phyloP scores from a whole-genome alignment of 2,797 vertebrate species.

The Tokudaia tokunoshimensis region DNA sequence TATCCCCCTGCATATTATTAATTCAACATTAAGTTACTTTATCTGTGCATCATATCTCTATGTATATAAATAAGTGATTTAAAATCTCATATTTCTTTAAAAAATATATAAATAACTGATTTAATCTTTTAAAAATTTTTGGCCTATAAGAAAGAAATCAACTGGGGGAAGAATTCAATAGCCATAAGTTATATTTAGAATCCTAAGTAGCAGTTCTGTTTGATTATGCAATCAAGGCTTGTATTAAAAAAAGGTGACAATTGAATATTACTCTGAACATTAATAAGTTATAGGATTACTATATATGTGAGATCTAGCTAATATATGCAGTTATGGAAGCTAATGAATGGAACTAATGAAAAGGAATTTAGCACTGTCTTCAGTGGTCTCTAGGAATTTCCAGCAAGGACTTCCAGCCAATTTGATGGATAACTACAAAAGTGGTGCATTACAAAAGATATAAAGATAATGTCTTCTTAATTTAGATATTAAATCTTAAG shows the following conservation, averaged over 20 bases:
- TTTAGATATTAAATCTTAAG: conserved; percentile 77
- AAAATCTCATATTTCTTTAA: background rate
- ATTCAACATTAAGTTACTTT: background rate
- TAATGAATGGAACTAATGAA: conserved; percentile 83
- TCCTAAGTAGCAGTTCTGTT: conserved; percentile 40
- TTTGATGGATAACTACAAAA: conserved; percentile 76
- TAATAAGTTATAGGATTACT: conserved; percentile 75
- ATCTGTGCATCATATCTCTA: background rate
- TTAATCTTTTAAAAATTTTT: background rate
- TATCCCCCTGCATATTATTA: background rate
- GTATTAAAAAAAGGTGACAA: conserved; percentile 67
- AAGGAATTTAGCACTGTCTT: conserved; percentile 65
- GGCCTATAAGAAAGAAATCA: background rate
- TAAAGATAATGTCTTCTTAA: conserved; percentile 80
- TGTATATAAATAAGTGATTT: background rate
- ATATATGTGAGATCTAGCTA: conserved; percentile 66
- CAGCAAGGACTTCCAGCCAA: conserved; percentile 55
- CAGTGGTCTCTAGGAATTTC: conserved; percentile 69
- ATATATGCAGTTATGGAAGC: conserved; percentile 77
- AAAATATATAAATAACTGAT: background rate
- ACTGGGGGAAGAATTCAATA: background rate
- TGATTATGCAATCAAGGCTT: conserved; percentile 60
- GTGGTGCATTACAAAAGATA: conserved; percentile 66
- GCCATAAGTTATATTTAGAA: conserved; percentile 44
- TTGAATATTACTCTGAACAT: conserved; percentile 73